phyloP scores from a whole-genome alignment of 1,140 invertebrate species.

The Vanessa tameamea region DNA sequence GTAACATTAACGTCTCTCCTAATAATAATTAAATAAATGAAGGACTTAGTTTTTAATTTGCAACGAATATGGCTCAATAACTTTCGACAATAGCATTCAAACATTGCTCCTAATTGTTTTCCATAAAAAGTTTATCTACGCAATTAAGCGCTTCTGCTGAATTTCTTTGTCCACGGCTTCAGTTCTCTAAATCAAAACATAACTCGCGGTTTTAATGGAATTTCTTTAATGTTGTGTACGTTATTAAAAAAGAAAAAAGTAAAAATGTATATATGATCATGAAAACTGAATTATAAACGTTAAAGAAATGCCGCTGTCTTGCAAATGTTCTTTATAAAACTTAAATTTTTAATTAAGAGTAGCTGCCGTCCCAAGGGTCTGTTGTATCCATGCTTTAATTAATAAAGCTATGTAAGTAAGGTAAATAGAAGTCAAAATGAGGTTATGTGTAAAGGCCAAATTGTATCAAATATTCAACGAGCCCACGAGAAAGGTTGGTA shows the following conservation, averaged over 20 bases:
- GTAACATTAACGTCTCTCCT: too few relatives aligned
- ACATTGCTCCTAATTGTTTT: slow-evolving; percentile 4
- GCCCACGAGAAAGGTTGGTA: not conserved
- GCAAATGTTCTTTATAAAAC: not conserved
- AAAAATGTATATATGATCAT: not conserved
- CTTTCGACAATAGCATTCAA: not conserved
- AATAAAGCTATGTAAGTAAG: slow-evolving; percentile 17
- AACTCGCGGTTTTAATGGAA: not conserved
- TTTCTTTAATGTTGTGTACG: not conserved
- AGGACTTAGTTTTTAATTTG: not conserved
- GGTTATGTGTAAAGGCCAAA: slow-evolving; percentile 8
- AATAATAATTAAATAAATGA: too few relatives aligned
- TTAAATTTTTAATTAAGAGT: not conserved
- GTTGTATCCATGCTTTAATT: slow-evolving; percentile 11
- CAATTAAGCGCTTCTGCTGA: not conserved
- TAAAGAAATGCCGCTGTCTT: not conserved
- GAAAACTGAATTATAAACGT: not conserved
- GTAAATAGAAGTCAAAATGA: slow-evolving; percentile 16
- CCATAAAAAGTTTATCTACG: slow-evolving; percentile 7
- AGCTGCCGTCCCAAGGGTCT: slow-evolving; percentile 1
- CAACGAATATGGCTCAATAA: not conserved
- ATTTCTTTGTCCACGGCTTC: slow-evolving; percentile 5
- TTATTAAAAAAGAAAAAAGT: not conserved
- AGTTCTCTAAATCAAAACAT: not conserved
- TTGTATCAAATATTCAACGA: slow-evolving; percentile 25